A percentile compares a stretch with the other conserved stretches of the same genome.
phyloP scores from a whole-genome alignment of 1,140 invertebrate species.

The Sinonovacula constricta region DNA sequence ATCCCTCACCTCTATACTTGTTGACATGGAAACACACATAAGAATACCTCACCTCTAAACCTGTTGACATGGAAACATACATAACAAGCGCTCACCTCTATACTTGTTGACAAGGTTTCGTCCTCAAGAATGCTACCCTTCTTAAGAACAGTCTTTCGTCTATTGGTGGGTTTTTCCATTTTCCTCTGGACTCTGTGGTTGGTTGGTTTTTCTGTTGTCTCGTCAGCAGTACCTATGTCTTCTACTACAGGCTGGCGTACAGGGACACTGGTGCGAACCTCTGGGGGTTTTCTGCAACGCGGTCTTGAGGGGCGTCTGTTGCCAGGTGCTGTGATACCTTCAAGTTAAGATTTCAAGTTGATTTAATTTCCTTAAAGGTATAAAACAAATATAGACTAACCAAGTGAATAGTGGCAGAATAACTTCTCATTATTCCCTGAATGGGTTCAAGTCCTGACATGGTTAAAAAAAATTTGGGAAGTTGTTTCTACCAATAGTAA shows the following conservation, averaged over 20 bases:
- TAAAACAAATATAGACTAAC: no score
- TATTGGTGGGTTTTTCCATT: background rate
- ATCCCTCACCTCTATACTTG: no score
- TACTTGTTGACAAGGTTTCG: background rate
- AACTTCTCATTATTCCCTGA: no score
- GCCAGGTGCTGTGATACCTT: constrained; percentile 43
- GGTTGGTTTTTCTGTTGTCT: background rate
- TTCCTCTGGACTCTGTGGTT: background rate
- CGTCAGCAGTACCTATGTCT: background rate
- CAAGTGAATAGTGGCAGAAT: no score
- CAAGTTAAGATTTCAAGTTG: background rate
- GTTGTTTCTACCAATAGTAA: no score
- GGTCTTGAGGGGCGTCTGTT: constrained; percentile 46
- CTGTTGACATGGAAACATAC: no score
- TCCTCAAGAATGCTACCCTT: background rate
- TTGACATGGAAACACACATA: no score
- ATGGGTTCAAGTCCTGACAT: no score
- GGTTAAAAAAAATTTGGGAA: no score
- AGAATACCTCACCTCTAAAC: no score
- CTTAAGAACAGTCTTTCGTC: background rate
- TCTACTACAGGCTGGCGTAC: constrained; percentile 28
- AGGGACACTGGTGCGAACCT: constrained; percentile 39
- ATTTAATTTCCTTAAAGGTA: no score
- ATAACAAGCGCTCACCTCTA: constrained; percentile 1
- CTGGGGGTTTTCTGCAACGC: constrained; percentile 46